Evolutionary conservation across 2,797 vertebrate species (phyloP).

Genomic region (Simalia tracyae): DNA sequence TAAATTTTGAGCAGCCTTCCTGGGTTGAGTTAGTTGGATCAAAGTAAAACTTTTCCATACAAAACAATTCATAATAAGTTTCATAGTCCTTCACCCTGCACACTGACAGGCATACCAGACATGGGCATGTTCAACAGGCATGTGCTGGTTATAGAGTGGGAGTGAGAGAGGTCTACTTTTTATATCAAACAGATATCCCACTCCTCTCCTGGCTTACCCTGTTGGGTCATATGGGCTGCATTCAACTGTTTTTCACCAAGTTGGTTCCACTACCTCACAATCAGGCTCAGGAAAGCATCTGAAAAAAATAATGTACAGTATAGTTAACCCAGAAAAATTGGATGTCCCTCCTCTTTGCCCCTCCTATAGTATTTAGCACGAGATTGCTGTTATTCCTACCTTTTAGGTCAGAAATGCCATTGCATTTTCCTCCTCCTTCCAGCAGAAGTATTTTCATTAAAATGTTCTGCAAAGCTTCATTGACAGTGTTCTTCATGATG

Average conservation of each 20-base stretch:
- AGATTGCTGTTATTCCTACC: no score
- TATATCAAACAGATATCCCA: neutral
- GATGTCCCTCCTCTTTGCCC: neutral
- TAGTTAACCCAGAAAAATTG: neutral
- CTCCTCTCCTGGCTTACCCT: neutral
- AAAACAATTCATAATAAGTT: slow-evolving; percentile 57
- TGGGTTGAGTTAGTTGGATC: slow-evolving; percentile 63
- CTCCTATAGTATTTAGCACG: no score
- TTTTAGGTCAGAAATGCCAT: no score
- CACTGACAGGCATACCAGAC: neutral
- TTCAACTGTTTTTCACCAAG: neutral
- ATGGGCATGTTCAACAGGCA: neutral
- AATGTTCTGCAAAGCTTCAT: no score
- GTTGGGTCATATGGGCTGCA: neutral
- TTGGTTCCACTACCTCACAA: neutral
- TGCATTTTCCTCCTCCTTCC: no score
- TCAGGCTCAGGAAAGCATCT: neutral
- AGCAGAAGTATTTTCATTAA: no score
- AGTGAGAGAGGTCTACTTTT: neutral
- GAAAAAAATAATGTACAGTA: neutral
- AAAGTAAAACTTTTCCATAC: slow-evolving; percentile 59
- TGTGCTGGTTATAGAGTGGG: neutral
- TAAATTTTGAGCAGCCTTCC: slow-evolving; percentile 45
- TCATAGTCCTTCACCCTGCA: slow-evolving; percentile 46
- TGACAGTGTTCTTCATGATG: no score